phyloP scores from a whole-genome alignment of 2,113 vertebrate species.

The Gadus macrocephalus region DNA sequence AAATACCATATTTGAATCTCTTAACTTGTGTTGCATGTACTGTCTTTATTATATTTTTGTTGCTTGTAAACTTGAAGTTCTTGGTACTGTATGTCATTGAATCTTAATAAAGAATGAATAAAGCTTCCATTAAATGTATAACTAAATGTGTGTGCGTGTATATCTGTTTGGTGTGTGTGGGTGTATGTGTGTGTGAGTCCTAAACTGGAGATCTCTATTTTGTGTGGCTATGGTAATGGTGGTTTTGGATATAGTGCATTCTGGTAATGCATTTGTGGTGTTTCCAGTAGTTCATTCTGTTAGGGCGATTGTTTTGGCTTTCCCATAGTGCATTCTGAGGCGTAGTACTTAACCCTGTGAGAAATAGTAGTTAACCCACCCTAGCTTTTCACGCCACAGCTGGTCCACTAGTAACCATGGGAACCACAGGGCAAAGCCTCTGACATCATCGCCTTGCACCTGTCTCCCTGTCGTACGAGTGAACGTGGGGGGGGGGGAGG shows the following conservation, averaged over 20 bases:
- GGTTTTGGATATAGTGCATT: neutral
- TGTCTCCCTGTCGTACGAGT: slow-evolving; percentile 44
- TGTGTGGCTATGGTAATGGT: neutral
- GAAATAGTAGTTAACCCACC: neutral
- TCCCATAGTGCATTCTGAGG: no score
- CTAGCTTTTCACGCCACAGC: slow-evolving; percentile 37
- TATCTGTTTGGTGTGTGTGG: no score
- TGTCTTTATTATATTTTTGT: no score
- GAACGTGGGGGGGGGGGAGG: neutral
- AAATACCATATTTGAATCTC: no score
- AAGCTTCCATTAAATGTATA: no score
- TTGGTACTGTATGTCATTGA: no score
- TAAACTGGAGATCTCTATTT: neutral
- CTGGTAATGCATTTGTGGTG: neutral
- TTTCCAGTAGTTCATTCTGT: neutral
- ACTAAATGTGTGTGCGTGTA: no score
- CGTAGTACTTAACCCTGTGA: no score
- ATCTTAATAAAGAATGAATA: no score
- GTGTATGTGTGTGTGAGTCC: slow-evolving; percentile 10
- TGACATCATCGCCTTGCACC: slow-evolving; percentile 69
- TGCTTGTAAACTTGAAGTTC: no score
- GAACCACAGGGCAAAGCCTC: slow-evolving; percentile 37
- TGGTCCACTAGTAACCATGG: slow-evolving; percentile 48
- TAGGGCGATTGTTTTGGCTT: neutral
- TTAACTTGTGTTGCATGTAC: no score